Base-by-base conservation (phyloP, 1,140 invertebrate genomes). In the Anastatus disparis region DNA sequence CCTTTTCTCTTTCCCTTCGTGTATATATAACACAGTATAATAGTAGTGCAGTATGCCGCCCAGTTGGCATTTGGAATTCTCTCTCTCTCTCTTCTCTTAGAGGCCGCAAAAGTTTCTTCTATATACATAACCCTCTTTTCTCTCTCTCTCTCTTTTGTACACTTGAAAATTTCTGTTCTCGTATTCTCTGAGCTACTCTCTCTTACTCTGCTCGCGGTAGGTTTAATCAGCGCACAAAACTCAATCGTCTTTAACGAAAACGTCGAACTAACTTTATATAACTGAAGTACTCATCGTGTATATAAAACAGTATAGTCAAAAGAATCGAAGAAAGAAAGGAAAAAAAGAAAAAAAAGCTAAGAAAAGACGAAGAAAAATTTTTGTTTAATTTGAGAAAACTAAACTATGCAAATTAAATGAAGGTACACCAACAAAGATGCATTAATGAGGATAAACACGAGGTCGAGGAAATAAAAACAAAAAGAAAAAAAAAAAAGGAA, bases 201-300 rank as follows among this genome's bases (percentile, higher is more conserved):
- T n/a, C n/a, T n/a, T n/a, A n/a, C n/a, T n/a, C n/a, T n/a, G n/a
- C 67, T 70, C 67, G 73, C 72, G 76, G 7, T 67, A 69, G 63
- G 75, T 77, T 79, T 78, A 78, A 79, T 79, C 77, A 78, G 77
- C 46, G 74, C 70, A 58, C 71, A 74, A 10, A 35, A 75, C 75
- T 79, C 71, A 26, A 71, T 74, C 59, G 72, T 50, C 53, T 35
- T 50, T 50, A 20, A 35, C 27, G 13, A 20, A 40, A 24, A 20
- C 40, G 44, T 29, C 31, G 31, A 35, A 35, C 31, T n/a, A n/a
- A n/a, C n/a, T n/a, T n/a, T n/a, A n/a, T n/a, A n/a, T n/a, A n/a
- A n/a, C n/a, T n/a, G n/a, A n/a, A n/a, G n/a, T n/a, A n/a, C n/a
- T n/a, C n/a, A n/a, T n/a, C n/a, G n/a, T n/a, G n/a, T n/a, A n/a